These are phyloP conservation scores for Chesias legatella DNA, from an alignment of 2,888 invertebrate genomes.

Conservation along the genomic window DNA sequence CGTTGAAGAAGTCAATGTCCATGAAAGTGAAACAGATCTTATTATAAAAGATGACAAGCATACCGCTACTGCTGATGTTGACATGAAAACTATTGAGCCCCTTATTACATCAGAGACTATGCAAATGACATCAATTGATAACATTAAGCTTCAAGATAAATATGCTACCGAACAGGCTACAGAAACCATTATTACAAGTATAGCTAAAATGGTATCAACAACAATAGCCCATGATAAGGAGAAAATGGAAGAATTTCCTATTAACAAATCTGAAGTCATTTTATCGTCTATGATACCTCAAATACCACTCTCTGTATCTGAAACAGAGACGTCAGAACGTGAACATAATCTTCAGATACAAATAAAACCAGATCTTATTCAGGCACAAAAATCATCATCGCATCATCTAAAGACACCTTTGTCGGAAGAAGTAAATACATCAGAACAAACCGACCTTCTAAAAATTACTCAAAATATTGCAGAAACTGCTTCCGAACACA, in stretches of 20 bases:
- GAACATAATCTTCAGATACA: slow-evolving; percentile 77
- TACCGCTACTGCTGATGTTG: slow-evolving; percentile 77
- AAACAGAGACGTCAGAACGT: slow-evolving; percentile 83
- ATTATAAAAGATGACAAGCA: slow-evolving; percentile 71
- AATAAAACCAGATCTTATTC: slow-evolving; percentile 40
- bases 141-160: slow-evolving; percentile 78
- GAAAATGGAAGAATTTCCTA: slow-evolving; percentile 45
- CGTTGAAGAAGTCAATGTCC: slow-evolving; percentile 79
- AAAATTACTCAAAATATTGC: slow-evolving; percentile 29
- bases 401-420: slow-evolving; percentile 66
- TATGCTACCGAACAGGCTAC: slow-evolving; percentile 56
- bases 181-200: slow-evolving; percentile 78
- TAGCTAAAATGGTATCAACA: slow-evolving; percentile 83
- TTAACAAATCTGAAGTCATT: slow-evolving; percentile 54
- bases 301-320: slow-evolving; percentile 81
- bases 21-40: slow-evolving; percentile 84
- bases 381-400: slow-evolving; percentile 45
- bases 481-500: slow-evolving; percentile 50
- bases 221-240: slow-evolving; percentile 85
- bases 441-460: slow-evolving; percentile 58
- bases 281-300: slow-evolving; percentile 77
- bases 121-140: slow-evolving; percentile 58
- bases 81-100: slow-evolving; percentile 80
- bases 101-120: slow-evolving; percentile 79
- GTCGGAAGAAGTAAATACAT: slow-evolving; percentile 66